A percentile compares a stretch with the other conserved stretches of the same genome.
Evolutionary conservation across 2,888 invertebrate genomes (phyloP).

Genomic region (Sphaerophoria taeniata): DNA sequence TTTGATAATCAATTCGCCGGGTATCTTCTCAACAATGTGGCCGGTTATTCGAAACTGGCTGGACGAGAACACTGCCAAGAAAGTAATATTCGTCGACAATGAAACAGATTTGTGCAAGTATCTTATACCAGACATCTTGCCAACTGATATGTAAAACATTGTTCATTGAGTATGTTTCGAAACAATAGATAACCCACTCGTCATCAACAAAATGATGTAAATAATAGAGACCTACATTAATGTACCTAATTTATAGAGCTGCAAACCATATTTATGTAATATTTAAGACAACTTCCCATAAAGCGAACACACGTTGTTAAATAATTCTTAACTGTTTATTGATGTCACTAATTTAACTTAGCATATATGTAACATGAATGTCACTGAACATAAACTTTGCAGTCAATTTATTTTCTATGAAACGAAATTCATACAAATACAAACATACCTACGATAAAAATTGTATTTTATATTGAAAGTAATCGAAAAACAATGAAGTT

Average conservation of each 20-base stretch:
- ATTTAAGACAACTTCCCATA: slow-evolving; percentile 25
- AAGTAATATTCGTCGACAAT: slow-evolving; percentile 88
- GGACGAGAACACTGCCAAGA: slow-evolving; percentile 90
- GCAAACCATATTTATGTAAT: slow-evolving; percentile 27
- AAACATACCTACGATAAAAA: slow-evolving; percentile 3
- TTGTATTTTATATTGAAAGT: slow-evolving; percentile 23
- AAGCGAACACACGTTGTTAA: not conserved
- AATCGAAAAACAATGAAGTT: slow-evolving; percentile 27
- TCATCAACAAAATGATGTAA: slow-evolving; percentile 64
- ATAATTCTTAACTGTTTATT: slow-evolving; percentile 35
- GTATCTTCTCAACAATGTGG: slow-evolving; percentile 91
- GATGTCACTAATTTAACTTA: slow-evolving; percentile 52
- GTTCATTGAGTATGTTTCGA: not conserved
- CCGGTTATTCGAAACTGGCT: slow-evolving; percentile 90
- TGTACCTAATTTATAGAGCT: slow-evolving; percentile 68
- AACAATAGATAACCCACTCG: slow-evolving; percentile 38
- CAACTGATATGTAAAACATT: slow-evolving; percentile 85
- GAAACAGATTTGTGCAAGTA: slow-evolving; percentile 89
- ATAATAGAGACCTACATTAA: slow-evolving; percentile 64
- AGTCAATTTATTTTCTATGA: slow-evolving; percentile 65
- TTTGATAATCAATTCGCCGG: slow-evolving; percentile 89
- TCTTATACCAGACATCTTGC: slow-evolving; percentile 91
- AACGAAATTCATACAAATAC: not conserved
- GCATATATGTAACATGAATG: slow-evolving; percentile 31
- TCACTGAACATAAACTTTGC: slow-evolving; percentile 48